Evolutionary conservation across 1,140 invertebrate genomes (phyloP).

Genomic region (Maniola jurtina): DNA sequence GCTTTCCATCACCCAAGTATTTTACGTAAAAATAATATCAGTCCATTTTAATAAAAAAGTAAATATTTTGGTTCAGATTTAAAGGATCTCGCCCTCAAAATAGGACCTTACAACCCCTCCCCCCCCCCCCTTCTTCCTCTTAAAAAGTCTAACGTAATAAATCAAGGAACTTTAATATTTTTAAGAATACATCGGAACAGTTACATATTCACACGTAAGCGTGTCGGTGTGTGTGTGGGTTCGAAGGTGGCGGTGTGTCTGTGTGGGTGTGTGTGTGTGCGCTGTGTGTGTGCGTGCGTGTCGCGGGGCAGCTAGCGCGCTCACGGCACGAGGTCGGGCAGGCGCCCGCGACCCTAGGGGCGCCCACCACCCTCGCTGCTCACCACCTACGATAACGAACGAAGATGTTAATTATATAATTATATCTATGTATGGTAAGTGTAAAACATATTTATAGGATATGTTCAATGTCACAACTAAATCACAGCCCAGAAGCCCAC

Average conservation of each 20-base stretch:
- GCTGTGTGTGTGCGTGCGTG: conserved; percentile 38
- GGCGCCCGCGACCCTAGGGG: conserved; percentile 78
- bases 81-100: no score
- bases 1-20: no score
- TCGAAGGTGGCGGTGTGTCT: conserved; percentile 23
- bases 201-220: conserved; percentile 5
- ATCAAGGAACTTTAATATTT: neutral
- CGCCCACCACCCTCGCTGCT: conserved; percentile 59
- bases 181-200: neutral
- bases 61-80: neutral
- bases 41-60: neutral
- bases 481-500: no score
- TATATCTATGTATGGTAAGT: no score
- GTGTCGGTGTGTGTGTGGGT: conserved; percentile 9
- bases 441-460: no score
- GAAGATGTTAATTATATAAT: neutral
- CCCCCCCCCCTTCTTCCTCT: no score
- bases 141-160: conserved; percentile 3
- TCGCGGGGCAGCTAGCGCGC: conserved; percentile 47
- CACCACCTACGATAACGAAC: conserved; percentile 57
- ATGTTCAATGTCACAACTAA: no score
- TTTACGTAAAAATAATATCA: neutral
- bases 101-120: no score
- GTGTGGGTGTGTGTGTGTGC: conserved; percentile 25
- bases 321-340: conserved; percentile 79